Conservation (phyloP, 2,888 invertebrate species). For the Xestia rhomboidea region DNA sequence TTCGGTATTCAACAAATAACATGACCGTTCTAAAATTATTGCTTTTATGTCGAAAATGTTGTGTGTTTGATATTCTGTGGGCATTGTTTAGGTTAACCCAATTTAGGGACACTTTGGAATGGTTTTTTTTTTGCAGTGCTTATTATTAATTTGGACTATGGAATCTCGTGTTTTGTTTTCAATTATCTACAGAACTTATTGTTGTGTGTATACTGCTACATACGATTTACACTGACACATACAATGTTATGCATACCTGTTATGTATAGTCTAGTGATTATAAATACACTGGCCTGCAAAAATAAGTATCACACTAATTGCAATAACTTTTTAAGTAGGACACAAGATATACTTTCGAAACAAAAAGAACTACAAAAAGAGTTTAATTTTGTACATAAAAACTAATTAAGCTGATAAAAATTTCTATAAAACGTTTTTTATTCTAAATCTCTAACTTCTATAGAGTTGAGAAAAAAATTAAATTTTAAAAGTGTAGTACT, state of each 20-base stretch:
- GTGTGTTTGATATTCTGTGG: constrained; percentile 23
- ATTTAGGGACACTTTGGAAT: constrained; percentile 5
- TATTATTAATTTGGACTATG: background rate
- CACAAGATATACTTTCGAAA: too few relatives aligned
- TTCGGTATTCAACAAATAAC: constrained; percentile 44
- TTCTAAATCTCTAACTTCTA: too few relatives aligned
- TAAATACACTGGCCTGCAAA: too few relatives aligned
- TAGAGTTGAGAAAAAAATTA: too few relatives aligned
- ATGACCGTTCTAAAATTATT: constrained; percentile 32
- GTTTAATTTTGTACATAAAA: too few relatives aligned
- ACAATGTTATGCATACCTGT: background rate
- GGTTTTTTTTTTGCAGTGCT: constrained; percentile 10
- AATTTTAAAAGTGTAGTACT: too few relatives aligned
- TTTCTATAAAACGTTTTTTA: too few relatives aligned
- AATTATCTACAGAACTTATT: background rate
- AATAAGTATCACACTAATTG: too few relatives aligned
- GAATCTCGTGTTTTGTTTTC: background rate
- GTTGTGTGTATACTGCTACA: background rate
- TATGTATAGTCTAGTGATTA: background rate
- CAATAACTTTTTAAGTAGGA: too few relatives aligned
- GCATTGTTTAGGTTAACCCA: background rate
- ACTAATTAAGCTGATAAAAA: too few relatives aligned
- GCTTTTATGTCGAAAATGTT: constrained; percentile 28
- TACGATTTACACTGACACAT: background rate
- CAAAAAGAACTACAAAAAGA: too few relatives aligned